Evolutionary conservation across 2,797 vertebrate genomes (phyloP).

Genomic region (Euthynnus affinis): DNA sequence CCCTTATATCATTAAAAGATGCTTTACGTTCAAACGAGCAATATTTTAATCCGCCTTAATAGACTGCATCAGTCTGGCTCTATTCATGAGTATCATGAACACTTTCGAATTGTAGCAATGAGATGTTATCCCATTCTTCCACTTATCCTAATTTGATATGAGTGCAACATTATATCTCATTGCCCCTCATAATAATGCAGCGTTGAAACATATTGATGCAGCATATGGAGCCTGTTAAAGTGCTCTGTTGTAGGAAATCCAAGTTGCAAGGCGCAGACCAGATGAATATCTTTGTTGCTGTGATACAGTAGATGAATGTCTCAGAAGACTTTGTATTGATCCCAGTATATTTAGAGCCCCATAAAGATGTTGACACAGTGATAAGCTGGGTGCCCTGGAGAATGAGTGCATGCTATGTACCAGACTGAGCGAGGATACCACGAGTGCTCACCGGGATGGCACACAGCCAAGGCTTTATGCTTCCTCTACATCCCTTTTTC

Average conservation of each 20-base stretch:
- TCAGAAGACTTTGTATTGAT: conserved; percentile 77
- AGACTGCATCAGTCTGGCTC: too few relatives aligned
- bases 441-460: conserved; percentile 63
- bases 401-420: conserved; percentile 54
- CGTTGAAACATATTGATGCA: conserved; percentile 36
- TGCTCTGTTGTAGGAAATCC: conserved; percentile 46
- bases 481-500: conserved; percentile 65
- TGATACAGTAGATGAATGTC: conserved; percentile 77
- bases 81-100: neutral
- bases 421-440: conserved; percentile 63
- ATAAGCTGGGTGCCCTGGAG: conserved; percentile 73
- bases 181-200: conserved; percentile 4
- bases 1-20: neutral
- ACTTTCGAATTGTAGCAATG: neutral
- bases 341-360: conserved; percentile 79
- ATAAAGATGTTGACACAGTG: conserved; percentile 82
- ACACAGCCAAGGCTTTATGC: conserved; percentile 65
- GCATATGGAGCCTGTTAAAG: conserved; percentile 36
- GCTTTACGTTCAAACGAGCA: neutral
- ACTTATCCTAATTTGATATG: conserved; percentile 4
- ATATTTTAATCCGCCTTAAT: neutral
- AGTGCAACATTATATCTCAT: conserved; percentile 1
- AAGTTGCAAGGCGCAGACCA: conserved; percentile 23
- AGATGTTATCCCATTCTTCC: neutral
- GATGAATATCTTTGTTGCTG: conserved; percentile 72